phyloP scores from a whole-genome alignment of 2,113 vertebrate genomes.

The Lucifuga dentata region DNA sequence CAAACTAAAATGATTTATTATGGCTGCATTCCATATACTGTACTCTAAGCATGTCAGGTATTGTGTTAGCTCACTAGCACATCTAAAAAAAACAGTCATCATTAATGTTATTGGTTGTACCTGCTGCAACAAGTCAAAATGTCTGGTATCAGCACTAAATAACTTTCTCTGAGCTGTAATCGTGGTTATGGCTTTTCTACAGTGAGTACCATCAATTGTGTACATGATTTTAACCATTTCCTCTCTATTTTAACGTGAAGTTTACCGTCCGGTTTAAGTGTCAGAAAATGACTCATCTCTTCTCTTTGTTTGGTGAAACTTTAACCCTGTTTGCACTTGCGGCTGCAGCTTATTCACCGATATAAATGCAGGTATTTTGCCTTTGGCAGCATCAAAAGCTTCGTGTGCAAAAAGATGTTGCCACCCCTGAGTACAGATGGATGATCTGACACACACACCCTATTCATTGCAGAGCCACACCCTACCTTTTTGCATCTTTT shows the following conservation, averaged over 20 bases:
- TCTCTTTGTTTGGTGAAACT: constrained; percentile 4
- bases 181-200: neutral
- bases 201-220: neutral
- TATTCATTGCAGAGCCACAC: neutral
- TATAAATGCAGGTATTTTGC: constrained; percentile 56
- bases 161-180: neutral
- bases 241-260: neutral
- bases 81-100: no score
- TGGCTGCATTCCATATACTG: no score
- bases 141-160: neutral
- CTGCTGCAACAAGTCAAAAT: no score
- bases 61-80: no score
- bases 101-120: no score
- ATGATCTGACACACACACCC: constrained; percentile 40
- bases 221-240: neutral
- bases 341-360: constrained; percentile 34
- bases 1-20: no score
- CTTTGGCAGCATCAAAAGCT: constrained; percentile 60
- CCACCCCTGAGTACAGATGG: constrained; percentile 49
- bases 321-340: constrained; percentile 8
- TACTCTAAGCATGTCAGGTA: no score
- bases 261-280: constrained; percentile 20
- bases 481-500: constrained; percentile 13
- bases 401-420: constrained; percentile 58
- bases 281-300: constrained; percentile 1